phyloP scores from a whole-genome alignment of 2,113 vertebrate species.

The Paedocypris sp. region DNA sequence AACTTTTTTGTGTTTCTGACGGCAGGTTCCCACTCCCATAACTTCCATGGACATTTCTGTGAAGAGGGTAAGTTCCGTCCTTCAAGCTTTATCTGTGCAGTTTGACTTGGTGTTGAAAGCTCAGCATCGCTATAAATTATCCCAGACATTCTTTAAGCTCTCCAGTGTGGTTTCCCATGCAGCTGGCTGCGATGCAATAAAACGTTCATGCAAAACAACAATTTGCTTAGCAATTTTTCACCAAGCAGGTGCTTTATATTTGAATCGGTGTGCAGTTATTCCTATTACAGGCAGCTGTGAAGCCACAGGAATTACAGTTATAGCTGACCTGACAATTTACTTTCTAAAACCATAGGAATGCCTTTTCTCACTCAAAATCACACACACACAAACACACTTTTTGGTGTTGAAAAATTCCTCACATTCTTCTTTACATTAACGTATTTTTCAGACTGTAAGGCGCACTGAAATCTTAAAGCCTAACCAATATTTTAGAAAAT shows the following conservation, averaged over 20 bases:
- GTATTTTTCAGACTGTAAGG: no score
- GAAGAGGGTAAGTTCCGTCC: slow-evolving; percentile 69
- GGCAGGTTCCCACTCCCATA: slow-evolving; percentile 73
- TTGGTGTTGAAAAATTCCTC: no score
- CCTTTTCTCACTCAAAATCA: no score
- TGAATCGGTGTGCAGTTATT: not conserved
- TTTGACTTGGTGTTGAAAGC: not conserved
- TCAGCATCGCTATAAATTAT: not conserved
- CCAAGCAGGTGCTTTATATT: not conserved
- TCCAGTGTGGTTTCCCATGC: no score
- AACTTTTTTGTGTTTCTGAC: no score
- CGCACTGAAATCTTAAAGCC: no score
- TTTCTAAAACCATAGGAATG: not conserved
- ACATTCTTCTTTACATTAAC: no score
- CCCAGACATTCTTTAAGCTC: not conserved
- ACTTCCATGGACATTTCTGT: slow-evolving; percentile 87
- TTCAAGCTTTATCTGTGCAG: not conserved
- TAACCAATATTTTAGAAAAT: no score
- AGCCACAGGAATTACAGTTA: not conserved
- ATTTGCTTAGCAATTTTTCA: not conserved
- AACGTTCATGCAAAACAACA: slow-evolving; percentile 9
- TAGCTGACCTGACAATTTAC: not conserved
- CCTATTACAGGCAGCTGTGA: not conserved
- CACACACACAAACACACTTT: no score
- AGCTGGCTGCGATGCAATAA: not conserved